Conservation (phyloP, 2,797 vertebrate species). For the Onychomys leucogaster region DNA sequence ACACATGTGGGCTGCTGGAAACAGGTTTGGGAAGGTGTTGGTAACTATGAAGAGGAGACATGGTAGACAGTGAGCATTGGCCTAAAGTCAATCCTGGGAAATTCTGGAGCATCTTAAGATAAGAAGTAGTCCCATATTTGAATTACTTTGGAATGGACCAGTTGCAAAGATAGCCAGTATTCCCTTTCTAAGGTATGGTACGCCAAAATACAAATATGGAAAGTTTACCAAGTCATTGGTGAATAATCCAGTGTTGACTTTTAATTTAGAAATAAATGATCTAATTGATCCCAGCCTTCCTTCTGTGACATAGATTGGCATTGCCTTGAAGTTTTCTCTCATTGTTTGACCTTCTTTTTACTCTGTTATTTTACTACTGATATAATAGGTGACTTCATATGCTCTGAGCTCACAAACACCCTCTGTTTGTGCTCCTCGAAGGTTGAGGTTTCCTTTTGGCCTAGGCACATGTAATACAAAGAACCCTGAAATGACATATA, state of each 20-base stretch:
- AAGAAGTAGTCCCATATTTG: conserved; percentile 32
- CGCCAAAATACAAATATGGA: conserved; percentile 81
- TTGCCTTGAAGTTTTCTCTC: conserved; percentile 82
- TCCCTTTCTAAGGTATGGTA: conserved; percentile 71
- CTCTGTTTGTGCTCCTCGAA: conserved; percentile 31
- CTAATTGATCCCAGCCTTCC: conserved; percentile 86
- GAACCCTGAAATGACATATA: not conserved
- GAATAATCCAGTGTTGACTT: conserved; percentile 86
- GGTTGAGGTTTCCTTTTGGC: not conserved
- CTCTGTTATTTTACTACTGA: conserved; percentile 70
- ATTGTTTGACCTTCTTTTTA: conserved; percentile 81
- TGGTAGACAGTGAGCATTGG: not conserved
- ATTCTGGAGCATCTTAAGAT: not conserved
- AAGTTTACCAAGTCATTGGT: conserved; percentile 86
- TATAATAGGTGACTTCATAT: conserved; percentile 38
- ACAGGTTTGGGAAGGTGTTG: not conserved
- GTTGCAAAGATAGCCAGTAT: conserved; percentile 81
- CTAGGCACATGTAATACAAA: conserved; percentile 1
- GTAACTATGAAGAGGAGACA: not conserved
- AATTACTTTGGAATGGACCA: conserved; percentile 31
- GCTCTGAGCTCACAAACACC: conserved; percentile 37
- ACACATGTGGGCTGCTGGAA: rapidly evolving
- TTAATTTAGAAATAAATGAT: conserved; percentile 88
- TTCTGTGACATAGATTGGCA: conserved; percentile 76
- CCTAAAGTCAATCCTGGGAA: not conserved